A percentile compares a stretch with the other conserved stretches of the same genome.
Evolutionary conservation across 2,113 vertebrate genomes (phyloP).

Genomic region (Cnemophilus loriae): DNA sequence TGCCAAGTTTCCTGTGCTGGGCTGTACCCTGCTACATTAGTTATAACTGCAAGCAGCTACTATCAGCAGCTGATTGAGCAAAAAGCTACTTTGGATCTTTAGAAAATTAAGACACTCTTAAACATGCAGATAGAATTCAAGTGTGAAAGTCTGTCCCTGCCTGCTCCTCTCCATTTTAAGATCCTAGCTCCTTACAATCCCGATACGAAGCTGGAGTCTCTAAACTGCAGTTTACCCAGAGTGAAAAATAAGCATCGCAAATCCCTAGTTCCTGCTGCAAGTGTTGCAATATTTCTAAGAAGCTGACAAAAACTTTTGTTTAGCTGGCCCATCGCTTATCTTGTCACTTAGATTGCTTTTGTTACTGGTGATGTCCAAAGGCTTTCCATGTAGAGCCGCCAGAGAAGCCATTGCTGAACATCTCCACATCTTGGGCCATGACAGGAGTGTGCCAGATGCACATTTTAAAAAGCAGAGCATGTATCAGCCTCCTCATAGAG

Average conservation of each 20-base stretch:
- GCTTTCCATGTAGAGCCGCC: neutral
- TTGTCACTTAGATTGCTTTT: neutral
- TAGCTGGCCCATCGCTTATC: neutral
- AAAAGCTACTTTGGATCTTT: neutral
- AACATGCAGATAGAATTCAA: neutral
- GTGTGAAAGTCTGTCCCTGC: neutral
- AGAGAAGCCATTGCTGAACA: neutral
- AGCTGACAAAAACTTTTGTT: neutral
- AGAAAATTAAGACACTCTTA: neutral
- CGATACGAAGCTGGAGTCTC: neutral
- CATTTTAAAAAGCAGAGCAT: slow-evolving; percentile 5
- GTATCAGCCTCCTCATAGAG: neutral
- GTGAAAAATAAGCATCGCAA: neutral
- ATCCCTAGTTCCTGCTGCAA: neutral
- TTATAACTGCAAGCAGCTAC: neutral
- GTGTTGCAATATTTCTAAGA: neutral
- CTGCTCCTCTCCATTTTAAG: neutral
- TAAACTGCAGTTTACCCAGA: neutral
- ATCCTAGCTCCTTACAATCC: neutral
- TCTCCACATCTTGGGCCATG: neutral
- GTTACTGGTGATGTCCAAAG: neutral
- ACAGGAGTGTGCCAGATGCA: neutral
- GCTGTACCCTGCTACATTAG: neutral
- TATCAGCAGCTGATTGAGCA: neutral
- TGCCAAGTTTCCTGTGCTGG: neutral